Evolutionary conservation across 30 jellyfish, hydroid and myxozoan genomes (phyloP).

Genomic region (Chironex yamaguchii): DNA sequence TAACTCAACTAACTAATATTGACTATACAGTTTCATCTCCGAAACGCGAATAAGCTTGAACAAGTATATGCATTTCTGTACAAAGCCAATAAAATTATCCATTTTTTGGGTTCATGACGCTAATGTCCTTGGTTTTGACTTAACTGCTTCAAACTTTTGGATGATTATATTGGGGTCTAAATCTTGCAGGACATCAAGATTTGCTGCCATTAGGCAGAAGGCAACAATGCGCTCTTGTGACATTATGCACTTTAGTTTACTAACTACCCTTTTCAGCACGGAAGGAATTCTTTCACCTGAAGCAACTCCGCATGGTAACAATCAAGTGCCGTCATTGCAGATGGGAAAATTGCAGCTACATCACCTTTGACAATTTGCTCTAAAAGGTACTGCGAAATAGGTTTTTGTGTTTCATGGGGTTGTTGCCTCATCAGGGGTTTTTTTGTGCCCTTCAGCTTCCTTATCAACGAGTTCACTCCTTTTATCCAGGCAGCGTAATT

Average conservation of each 20-base stretch:
- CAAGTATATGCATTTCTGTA: constrained; percentile 11
- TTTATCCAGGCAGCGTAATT: constrained; percentile 11
- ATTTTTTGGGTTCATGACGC: not conserved
- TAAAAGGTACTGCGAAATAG: constrained; percentile 9
- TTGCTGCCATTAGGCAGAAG: no score
- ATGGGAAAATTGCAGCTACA: constrained; percentile 12
- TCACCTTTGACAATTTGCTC: constrained; percentile 24
- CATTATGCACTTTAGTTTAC: constrained; percentile 12
- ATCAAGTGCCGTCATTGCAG: constrained; percentile 8
- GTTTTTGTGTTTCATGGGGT: constrained; percentile 16
- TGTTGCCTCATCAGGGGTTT: not conserved
- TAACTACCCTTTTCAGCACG: constrained; percentile 44
- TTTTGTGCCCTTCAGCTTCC: no score
- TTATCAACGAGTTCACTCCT: constrained; percentile 12
- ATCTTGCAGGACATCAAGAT: no score
- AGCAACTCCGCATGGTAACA: constrained; percentile 64
- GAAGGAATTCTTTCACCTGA: constrained; percentile 53
- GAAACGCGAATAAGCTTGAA: constrained; percentile 21
- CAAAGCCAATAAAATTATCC: not conserved
- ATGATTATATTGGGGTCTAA: no score
- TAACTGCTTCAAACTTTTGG: no score
- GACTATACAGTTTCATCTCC: constrained; percentile 18
- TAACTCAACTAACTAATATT: not conserved
- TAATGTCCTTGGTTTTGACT: no score
- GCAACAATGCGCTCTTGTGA: no score